Conservation (phyloP, 2,113 vertebrate genomes). For the Spheniscus mendiculus region DNA sequence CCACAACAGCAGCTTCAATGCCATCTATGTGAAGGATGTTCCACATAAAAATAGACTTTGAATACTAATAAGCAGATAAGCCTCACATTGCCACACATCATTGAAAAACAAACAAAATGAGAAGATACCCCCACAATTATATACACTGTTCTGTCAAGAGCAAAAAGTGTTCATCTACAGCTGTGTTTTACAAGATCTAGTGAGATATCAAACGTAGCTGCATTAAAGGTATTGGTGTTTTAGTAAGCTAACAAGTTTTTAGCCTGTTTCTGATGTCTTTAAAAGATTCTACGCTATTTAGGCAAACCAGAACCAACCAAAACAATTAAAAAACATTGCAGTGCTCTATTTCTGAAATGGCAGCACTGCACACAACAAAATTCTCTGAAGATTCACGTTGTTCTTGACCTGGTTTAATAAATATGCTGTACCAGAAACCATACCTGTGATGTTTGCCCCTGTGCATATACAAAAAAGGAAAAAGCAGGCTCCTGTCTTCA, state of each 20-base stretch:
- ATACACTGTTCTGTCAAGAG: neutral
- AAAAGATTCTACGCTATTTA: neutral
- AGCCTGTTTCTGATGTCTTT: neutral
- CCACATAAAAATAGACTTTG: neutral
- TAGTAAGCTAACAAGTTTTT: neutral
- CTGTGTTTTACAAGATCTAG: neutral
- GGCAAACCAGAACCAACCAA: neutral
- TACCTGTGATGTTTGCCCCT: neutral
- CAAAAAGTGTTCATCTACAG: neutral
- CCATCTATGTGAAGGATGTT: neutral
- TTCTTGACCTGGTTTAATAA: neutral
- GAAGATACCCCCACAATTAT: neutral
- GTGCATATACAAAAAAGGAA: neutral
- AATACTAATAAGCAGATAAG: neutral
- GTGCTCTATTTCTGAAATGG: neutral
- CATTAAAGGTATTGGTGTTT: neutral
- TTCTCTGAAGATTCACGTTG: neutral
- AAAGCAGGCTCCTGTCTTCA: neutral
- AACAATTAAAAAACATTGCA: neutral
- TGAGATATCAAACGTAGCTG: neutral
- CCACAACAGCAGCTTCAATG: neutral
- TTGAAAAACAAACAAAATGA: neutral
- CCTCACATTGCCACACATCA: neutral
- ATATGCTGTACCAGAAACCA: neutral
- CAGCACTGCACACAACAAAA: neutral